Evolutionary conservation across 2,888 invertebrate species (phyloP).

Genomic region (Prosopocoilus inquinatus): DNA sequence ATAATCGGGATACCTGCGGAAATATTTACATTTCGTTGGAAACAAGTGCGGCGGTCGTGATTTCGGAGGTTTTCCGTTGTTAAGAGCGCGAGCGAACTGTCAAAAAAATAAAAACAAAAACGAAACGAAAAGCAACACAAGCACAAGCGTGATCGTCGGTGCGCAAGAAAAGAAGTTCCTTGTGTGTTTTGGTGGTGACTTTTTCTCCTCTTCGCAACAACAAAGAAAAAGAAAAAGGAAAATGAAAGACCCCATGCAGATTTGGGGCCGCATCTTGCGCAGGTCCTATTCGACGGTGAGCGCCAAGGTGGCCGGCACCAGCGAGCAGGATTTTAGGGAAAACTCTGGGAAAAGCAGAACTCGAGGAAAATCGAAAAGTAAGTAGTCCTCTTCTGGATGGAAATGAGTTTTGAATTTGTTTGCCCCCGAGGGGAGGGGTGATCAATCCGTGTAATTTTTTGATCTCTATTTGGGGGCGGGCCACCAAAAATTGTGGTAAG

Average conservation of each 20-base stretch:
- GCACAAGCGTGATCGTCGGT: too few species aligned
- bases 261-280: constrained; percentile 39
- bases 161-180: too few species aligned
- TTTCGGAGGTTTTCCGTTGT: too few species aligned
- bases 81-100: too few species aligned
- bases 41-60: background rate
- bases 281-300: constrained; percentile 41
- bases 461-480: too few species aligned
- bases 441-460: too few species aligned
- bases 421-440: too few species aligned
- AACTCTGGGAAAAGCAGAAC: background rate
- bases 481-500: too few species aligned
- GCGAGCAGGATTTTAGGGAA: background rate
- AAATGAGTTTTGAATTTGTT: background rate
- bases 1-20: background rate
- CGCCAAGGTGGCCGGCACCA: constrained; percentile 2
- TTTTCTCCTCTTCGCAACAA: too few species aligned
- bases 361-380: background rate
- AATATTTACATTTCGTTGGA: background rate
- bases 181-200: too few species aligned
- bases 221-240: constrained; percentile 20
- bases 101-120: too few species aligned
- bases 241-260: constrained; percentile 42
- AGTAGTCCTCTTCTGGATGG: background rate
- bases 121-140: too few species aligned